These are phyloP conservation scores for Molothrus ater DNA, from an alignment of 2,797 vertebrate genomes.

Conservation along the genomic window DNA sequence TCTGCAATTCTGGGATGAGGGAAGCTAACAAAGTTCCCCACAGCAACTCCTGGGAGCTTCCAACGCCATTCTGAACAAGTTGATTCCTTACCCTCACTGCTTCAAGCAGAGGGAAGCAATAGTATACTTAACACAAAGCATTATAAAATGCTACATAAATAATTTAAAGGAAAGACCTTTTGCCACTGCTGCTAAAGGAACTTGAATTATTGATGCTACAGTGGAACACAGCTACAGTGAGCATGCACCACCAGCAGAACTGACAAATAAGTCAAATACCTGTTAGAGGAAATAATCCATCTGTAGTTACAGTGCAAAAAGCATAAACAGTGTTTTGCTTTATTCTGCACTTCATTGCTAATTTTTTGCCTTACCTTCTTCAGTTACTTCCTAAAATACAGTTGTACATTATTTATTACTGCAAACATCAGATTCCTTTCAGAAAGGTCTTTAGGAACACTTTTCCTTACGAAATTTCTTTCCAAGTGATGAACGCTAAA, in stretches of 20 bases:
- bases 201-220: conserved; percentile 80
- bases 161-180: conserved; percentile 85
- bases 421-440: not conserved
- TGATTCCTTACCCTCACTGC: conserved; percentile 40
- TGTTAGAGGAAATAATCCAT: not conserved
- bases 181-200: conserved; percentile 64
- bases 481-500: not conserved
- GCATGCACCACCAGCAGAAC: not conserved
- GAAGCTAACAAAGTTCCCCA: not conserved
- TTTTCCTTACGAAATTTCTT: not conserved
- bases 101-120: conserved; percentile 76
- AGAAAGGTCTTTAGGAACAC: not conserved
- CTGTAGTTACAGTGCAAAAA: not conserved
- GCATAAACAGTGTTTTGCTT: not conserved
- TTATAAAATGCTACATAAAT: conserved; percentile 81
- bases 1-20: not conserved
- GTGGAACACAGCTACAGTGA: conserved; percentile 16
- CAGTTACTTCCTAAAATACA: not conserved
- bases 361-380: not conserved
- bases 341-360: not conserved
- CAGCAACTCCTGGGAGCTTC: not conserved
- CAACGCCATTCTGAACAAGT: conserved; percentile 28
- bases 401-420: conserved; percentile 31
- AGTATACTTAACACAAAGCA: conserved; percentile 74
- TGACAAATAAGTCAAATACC: not conserved